A percentile compares a stretch with the other conserved stretches of the same genome.
Conservation (phyloP, 2,113 vertebrate genomes). For the Apus apus region DNA sequence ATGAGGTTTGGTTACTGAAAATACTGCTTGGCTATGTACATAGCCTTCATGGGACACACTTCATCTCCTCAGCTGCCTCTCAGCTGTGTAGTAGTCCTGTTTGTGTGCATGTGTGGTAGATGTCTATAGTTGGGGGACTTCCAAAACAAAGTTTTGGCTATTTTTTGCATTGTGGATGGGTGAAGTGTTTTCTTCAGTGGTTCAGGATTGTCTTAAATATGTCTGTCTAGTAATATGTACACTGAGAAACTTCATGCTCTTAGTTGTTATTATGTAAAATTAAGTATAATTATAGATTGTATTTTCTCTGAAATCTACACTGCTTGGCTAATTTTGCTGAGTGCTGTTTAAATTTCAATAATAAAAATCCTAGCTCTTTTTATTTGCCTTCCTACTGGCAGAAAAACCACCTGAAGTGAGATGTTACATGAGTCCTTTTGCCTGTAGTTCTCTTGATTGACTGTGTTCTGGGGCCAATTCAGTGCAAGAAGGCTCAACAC, state of each 20-base stretch:
- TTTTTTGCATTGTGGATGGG: not conserved
- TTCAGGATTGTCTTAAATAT: not conserved
- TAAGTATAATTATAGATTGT: not conserved
- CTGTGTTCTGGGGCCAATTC: not conserved
- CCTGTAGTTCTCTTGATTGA: not conserved
- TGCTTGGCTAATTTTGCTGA: not conserved
- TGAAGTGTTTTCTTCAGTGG: not conserved
- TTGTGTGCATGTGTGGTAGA: not conserved
- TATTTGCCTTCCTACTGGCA: not conserved
- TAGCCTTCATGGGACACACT: not conserved
- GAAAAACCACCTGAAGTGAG: not conserved
- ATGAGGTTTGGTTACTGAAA: not conserved
- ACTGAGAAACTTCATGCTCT: not conserved
- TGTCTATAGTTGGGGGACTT: not conserved
- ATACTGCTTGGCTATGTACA: not conserved
- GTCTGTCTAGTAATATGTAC: not conserved
- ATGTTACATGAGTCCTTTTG: not conserved
- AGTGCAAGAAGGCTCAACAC: not conserved
- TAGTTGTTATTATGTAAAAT: not conserved
- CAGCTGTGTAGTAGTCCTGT: not conserved
- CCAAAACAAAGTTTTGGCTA: not conserved
- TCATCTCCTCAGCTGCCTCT: not conserved
- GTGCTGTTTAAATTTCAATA: not conserved
- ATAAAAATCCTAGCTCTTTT: not conserved
- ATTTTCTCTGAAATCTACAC: not conserved